Evolutionary conservation across 2,797 vertebrate species (phyloP).

Genomic region (Channa striata): DNA sequence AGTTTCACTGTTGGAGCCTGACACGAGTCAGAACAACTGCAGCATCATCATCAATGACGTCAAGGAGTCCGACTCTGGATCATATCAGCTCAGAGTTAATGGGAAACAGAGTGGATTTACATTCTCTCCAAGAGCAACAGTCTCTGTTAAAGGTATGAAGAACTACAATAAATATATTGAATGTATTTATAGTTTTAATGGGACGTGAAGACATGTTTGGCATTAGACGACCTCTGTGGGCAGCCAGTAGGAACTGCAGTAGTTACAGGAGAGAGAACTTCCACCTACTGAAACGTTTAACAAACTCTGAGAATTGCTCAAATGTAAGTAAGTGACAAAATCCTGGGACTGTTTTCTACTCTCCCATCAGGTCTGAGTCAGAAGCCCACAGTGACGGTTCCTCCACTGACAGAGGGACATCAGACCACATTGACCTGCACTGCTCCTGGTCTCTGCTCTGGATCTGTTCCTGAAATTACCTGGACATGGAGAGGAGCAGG

Average conservation of each 20-base stretch:
- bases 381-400: too few relatives aligned
- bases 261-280: not conserved
- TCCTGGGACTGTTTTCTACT: not conserved
- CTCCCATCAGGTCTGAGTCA: too few relatives aligned
- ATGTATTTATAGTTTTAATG: not conserved
- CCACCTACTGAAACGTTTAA: not conserved
- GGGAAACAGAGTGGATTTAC: rapidly evolving
- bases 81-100: conserved; percentile 54
- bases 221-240: conserved; percentile 2
- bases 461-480: conserved; percentile 23
- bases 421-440: too few relatives aligned
- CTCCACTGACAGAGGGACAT: too few relatives aligned
- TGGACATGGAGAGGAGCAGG: conserved; percentile 52
- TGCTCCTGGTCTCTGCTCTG: too few relatives aligned
- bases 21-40: conserved; percentile 28
- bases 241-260: not conserved
- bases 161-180: too few relatives aligned
- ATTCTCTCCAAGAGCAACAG: rapidly evolving
- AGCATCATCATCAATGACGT: conserved; percentile 64
- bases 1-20: conserved; percentile 37
- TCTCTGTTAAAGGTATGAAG: conserved; percentile 53
- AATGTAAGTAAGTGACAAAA: not conserved
- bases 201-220: not conserved
- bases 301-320: not conserved
- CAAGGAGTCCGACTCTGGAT: conserved; percentile 48